Base-by-base conservation (phyloP, 1,140 invertebrate genomes). In the Ips nitidus region DNA sequence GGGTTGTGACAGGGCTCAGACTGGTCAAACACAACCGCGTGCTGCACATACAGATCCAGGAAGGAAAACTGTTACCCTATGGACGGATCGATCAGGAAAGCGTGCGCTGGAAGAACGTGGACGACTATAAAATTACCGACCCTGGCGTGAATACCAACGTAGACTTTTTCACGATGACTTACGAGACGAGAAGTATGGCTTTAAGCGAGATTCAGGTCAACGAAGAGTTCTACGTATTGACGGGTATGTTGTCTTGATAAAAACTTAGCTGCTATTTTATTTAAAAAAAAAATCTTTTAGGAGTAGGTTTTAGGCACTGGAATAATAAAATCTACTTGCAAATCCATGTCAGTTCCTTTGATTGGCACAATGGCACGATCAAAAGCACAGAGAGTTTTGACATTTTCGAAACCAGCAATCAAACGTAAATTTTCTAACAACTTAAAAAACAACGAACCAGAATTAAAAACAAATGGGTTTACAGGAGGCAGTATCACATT, bases 21-120 rank as follows among this genome's bases (percentile, higher is more conserved):
- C 85, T 94, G 62, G 81, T 85, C 0, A 94, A 94, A 76, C 73
- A 83, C 0, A 88, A 91, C 37, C 82, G 87, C 64, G 83, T 94
- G 38, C 86, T 94, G 74, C 88, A 93, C 77, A 75, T 94, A 4
- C 91, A 94, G 82, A 88, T 93, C 38, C 88, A 91, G 78, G 85
- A 94, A 79, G 91, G 89, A 2, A 77, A 81, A 57, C 79, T 93
- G 2, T 74, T 87, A 8, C 84, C 86, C 47, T 82, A 86, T 47
- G 91, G 90, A 0, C 79, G 75, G 3, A 86, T 94, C 40, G 83
- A 89, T 74, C 72, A 77, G 8, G 81, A 82, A 0, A 86, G 84
- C 0, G 77, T 88, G 0, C 73, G 79, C 4, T 93, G 91, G 90
- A 83, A 86, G 68, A 82, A 86, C 0, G 79, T 91, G 0, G 83